Evolutionary conservation across 2,888 invertebrate genomes (phyloP).

Genomic region (Heliconius charithonia): DNA sequence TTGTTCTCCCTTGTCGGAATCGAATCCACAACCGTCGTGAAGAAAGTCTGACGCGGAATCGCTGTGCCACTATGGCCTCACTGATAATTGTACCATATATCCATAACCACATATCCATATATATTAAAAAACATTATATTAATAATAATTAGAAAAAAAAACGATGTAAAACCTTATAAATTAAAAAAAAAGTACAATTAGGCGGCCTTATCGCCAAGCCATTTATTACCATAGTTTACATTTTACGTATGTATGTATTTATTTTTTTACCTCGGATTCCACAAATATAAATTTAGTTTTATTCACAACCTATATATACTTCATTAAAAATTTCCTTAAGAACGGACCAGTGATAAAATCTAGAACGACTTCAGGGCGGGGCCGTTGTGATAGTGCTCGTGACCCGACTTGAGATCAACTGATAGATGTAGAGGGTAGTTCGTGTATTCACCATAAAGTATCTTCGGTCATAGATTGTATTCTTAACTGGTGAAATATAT

Average conservation of each 20-base stretch:
- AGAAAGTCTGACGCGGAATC: no score
- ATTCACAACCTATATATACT: slow-evolving; percentile 13
- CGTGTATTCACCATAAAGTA: neutral
- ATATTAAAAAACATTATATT: no score
- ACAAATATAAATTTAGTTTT: slow-evolving; percentile 14
- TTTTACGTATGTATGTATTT: neutral
- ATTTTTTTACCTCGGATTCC: neutral
- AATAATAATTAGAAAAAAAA: no score
- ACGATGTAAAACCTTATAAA: no score
- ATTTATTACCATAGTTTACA: neutral
- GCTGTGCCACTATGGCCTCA: no score
- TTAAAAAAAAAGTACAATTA: no score
- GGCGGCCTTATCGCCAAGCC: neutral
- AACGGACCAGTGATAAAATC: slow-evolving; percentile 55
- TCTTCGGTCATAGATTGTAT: neutral
- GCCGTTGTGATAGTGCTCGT: slow-evolving; percentile 57
- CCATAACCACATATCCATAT: no score
- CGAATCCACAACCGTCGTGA: no score
- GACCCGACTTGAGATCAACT: slow-evolving; percentile 56
- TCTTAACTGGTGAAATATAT: neutral
- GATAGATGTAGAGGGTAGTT: slow-evolving; percentile 36
- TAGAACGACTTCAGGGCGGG: slow-evolving; percentile 52
- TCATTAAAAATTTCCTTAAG: slow-evolving; percentile 54
- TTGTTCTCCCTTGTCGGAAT: no score
- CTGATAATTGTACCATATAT: no score